Base-by-base conservation (phyloP, 2,888 invertebrate species). In the Xestia xanthographa region DNA sequence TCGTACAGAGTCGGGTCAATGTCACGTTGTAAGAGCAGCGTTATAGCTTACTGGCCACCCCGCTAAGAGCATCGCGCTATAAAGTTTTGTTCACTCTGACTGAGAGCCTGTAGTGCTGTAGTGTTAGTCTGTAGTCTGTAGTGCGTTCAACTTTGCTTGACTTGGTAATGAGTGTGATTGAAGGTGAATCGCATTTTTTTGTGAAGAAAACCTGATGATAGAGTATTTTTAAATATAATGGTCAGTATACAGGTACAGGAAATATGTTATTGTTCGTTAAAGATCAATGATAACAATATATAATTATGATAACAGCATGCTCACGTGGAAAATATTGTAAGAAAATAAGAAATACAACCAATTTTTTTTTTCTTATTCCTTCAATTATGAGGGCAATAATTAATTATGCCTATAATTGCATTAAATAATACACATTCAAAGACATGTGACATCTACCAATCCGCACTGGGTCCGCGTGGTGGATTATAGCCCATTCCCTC, bases 1-100 rank as follows among this genome's bases (percentile, higher is more conserved):
- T 20, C 34, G 66, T 60, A 77, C 43, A 14, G 26, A 71, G 78
- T 50, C 75, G 84, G 88, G 86, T 90, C 90, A 90, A 89, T 87
- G 89, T 88, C 87, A 89, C 85, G 85, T 86, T 86, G 83, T 87
- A 86, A 86, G 84, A 86, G 80, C 72, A 62, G 45, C 67, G 72
- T 80, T 87, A 86, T 80, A 79, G 86, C 85, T 85, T 76, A 83
- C 85, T 88, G 88, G 81, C 86, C 72, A 14, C 56, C 76, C 82
- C 82, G 88, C 89, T 92, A 90, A 92, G 87, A 92, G 92, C 91
- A 88, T 89, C 86, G 77, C 79, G 86, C 88, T 84, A 91, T 92
- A 91, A 92, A 91, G 87, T 88, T 90, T 90, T 87, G 89, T 89
- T 87, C 88, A 88, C 85, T 88, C 79, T 74, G 80, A 77, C 65